These are phyloP conservation scores for Dryobates pubescens DNA, from an alignment of 2,797 vertebrate species.

Conservation along the genomic window DNA sequence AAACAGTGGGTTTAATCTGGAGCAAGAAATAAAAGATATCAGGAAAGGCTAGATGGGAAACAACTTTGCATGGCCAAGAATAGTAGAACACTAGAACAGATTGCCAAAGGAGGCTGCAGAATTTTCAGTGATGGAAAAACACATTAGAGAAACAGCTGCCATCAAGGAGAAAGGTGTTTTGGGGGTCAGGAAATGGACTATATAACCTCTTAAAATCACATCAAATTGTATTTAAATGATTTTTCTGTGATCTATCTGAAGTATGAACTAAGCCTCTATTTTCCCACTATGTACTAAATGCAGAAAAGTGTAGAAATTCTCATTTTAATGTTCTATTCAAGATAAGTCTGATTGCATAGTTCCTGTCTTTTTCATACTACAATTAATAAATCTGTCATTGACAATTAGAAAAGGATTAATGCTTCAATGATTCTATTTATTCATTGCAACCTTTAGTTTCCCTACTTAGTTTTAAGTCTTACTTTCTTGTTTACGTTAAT, in stretches of 20 bases:
- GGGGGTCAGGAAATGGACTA: neutral
- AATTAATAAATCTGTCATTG: neutral
- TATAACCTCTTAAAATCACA: neutral
- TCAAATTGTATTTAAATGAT: neutral
- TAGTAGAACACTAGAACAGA: neutral
- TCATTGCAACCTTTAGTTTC: neutral
- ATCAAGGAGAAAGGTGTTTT: neutral
- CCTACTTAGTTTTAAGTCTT: neutral
- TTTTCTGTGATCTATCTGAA: neutral
- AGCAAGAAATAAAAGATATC: neutral
- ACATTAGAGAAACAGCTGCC: neutral
- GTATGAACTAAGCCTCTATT: neutral
- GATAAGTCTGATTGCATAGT: neutral
- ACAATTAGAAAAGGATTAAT: neutral
- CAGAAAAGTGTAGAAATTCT: neutral
- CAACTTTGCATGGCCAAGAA: neutral
- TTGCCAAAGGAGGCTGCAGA: neutral
- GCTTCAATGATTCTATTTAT: neutral
- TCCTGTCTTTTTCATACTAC: neutral
- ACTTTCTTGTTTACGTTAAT: neutral
- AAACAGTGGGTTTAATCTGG: neutral
- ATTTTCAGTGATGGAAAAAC: neutral
- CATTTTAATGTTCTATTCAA: neutral
- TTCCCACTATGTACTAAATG: neutral
- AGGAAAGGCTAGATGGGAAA: neutral